A percentile compares a stretch with the other conserved stretches of the same genome.
These are phyloP conservation scores for Cairina moschata DNA, from an alignment of 2,113 vertebrate species.

Conservation along the genomic window DNA sequence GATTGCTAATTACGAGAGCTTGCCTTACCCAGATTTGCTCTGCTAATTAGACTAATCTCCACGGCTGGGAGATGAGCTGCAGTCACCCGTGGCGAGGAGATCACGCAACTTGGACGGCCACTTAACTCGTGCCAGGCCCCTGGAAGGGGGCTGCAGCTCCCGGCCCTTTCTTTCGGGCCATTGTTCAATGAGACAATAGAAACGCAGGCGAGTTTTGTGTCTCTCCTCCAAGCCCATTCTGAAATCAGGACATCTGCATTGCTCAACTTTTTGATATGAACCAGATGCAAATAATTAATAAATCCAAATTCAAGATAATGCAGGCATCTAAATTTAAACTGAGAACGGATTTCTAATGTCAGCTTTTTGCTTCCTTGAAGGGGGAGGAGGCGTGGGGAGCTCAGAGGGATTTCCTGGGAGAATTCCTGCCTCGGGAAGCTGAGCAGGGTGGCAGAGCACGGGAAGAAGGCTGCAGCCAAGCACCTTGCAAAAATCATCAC, in stretches of 20 bases:
- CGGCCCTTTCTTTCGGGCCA: background rate
- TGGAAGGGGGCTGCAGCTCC: background rate
- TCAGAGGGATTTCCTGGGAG: background rate
- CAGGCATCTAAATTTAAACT: conserved; percentile 16
- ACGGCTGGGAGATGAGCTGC: background rate
- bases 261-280: conserved; percentile 33
- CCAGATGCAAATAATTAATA: conserved; percentile 55
- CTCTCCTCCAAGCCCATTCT: background rate
- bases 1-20: conserved; percentile 47
- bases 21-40: conserved; percentile 39
- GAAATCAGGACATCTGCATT: conserved; percentile 48
- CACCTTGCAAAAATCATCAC: background rate
- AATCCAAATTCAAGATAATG: conserved; percentile 7
- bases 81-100: background rate
- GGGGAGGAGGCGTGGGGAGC: background rate
- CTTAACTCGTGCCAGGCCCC: background rate
- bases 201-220: background rate
- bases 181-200: conserved; percentile 17
- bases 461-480: background rate
- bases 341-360: background rate
- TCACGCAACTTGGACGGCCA: background rate
- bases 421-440: background rate
- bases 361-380: background rate
- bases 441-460: background rate
- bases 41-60: conserved; percentile 59